These are phyloP conservation scores for Trichonephila inaurata DNA, from an alignment of 1,140 invertebrate species.

Conservation along the genomic window DNA sequence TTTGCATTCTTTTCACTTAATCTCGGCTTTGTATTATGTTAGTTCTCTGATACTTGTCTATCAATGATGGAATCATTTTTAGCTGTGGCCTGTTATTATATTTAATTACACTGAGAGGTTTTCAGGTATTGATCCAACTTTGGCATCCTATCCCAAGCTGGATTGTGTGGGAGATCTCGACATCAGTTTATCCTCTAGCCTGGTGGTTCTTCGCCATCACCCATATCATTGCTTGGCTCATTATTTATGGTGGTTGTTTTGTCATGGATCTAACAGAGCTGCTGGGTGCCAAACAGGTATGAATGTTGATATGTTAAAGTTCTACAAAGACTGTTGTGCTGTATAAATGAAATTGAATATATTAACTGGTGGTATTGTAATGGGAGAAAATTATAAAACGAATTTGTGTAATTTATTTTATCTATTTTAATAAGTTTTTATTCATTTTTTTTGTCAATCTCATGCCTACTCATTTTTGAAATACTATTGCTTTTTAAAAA, in stretches of 20 bases:
- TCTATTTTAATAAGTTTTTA: no score
- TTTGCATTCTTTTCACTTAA: no score
- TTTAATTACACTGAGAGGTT: background rate
- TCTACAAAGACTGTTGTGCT: no score
- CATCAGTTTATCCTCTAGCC: conserved; percentile 51
- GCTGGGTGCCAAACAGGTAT: conserved; percentile 78
- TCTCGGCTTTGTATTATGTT: background rate
- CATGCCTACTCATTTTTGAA: no score
- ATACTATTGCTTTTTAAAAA: no score
- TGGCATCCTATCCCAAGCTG: conserved; percentile 74
- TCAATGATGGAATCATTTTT: background rate
- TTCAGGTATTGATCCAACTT: conserved; percentile 77
- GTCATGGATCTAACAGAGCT: conserved; percentile 78
- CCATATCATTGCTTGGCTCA: conserved; percentile 77
- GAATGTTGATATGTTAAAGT: background rate
- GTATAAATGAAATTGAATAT: no score
- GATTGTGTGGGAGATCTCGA: conserved; percentile 77
- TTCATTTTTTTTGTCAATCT: no score
- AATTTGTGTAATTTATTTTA: no score
- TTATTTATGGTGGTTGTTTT: conserved; percentile 77
- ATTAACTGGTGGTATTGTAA: no score
- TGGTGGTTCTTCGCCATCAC: conserved; percentile 77
- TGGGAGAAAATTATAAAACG: no score
- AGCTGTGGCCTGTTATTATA: background rate
- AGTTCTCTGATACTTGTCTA: background rate